Base-by-base conservation (phyloP, 2,113 vertebrate species). In the Martes martes region DNA sequence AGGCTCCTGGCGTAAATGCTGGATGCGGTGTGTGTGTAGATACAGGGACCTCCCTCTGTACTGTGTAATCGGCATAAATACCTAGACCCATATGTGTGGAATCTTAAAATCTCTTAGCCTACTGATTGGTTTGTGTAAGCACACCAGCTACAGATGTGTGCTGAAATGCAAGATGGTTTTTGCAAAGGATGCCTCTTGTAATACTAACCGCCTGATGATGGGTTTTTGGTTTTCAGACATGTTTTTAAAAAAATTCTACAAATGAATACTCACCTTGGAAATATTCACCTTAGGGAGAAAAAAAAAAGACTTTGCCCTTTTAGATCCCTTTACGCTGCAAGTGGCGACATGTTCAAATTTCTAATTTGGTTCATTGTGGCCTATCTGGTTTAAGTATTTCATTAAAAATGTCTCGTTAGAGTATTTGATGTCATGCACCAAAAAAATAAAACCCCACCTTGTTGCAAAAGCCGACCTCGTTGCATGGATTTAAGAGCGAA, bases 161-260 rank as follows among this genome's bases (percentile, higher is more conserved):
- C 98, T 96, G 97, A 96, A 94, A 96, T 97, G 85, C 86, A 83
- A 97, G 96, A 89, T 78, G 89, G 87, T 52, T 65, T 97, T 93
- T 61, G 31, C 91, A 84, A 52, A 82, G 31, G 89, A 28, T 71
- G 86, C 79, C 83, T 95, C 95, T 94, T 95, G 59, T 88, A 3
- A 59, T 80, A 18, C 67, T 69, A 94, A 85, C 7, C 2, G 33
- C 91, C 33, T 94, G 96, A 91, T 95, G 89, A 94, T 89, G 82
- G 89, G 52, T 94, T 96, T 86, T 86, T 93, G 92, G 47, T 96
- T 95, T 82, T 93, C 96, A 88, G 84, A 96, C 61, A 67, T 67
- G 1, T 55, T 98, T 42, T 0, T 31, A 4, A 67, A 63, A 91
- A 90, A 88, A 89, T 85, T 94, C 89, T 92, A 96, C 78, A 96